Evolutionary conservation across 2,797 vertebrate species (phyloP).

Genomic region (Sylvia borin): DNA sequence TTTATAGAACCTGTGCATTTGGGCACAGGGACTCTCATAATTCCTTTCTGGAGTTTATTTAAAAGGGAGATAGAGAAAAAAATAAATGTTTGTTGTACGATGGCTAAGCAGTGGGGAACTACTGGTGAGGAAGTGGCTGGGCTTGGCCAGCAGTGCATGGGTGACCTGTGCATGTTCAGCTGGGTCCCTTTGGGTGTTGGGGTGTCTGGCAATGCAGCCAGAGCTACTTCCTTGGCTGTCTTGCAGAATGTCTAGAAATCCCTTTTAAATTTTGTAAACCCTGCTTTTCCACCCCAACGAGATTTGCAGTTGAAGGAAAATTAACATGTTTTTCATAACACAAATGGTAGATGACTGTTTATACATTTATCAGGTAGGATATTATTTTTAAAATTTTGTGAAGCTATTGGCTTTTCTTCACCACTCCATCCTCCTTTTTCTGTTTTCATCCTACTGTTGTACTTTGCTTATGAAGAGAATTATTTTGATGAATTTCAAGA

Average conservation of each 20-base stretch:
- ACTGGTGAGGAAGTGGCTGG: background rate
- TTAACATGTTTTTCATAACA: background rate
- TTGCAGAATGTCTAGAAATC: background rate
- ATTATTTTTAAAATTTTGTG: background rate
- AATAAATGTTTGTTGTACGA: accelerated
- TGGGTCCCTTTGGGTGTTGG: background rate
- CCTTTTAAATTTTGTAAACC: background rate
- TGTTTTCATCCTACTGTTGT: background rate
- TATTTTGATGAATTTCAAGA: conserved; percentile 5
- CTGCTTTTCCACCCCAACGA: background rate
- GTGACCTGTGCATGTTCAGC: background rate
- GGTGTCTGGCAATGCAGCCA: background rate
- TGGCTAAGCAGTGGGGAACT: background rate
- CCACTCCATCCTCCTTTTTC: background rate
- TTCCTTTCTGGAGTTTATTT: background rate
- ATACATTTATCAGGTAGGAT: background rate
- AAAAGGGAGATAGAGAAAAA: background rate
- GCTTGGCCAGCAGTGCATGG: background rate
- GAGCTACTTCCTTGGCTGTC: background rate
- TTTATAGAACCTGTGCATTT: background rate
- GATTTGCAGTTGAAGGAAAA: background rate
- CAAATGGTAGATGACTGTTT: background rate
- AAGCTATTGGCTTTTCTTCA: background rate
- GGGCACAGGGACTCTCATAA: background rate
- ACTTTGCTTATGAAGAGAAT: background rate